Percentiles rank a stretch among this genome's conserved stretches.
These are phyloP conservation scores for Crax fasciolata DNA, from an alignment of 2,797 vertebrate species.

Conservation along the genomic window DNA sequence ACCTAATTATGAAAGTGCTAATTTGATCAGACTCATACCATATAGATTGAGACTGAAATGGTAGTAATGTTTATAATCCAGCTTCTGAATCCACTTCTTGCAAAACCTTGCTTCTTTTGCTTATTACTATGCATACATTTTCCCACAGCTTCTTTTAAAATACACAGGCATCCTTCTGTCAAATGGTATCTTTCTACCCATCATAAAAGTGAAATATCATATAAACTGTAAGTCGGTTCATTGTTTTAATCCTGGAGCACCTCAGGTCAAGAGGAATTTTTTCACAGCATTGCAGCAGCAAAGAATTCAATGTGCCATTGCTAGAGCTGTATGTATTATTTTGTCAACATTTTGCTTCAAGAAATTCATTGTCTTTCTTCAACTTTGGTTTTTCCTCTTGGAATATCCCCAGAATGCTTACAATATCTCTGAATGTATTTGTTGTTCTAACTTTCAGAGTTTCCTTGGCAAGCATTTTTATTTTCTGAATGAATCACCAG, in stretches of 20 bases:
- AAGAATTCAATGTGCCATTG: neutral
- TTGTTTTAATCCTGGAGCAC: neutral
- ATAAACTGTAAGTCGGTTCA: neutral
- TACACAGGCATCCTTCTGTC: neutral
- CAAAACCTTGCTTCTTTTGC: neutral
- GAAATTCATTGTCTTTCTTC: neutral
- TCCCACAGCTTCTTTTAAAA: neutral
- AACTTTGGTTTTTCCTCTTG: neutral
- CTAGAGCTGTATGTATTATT: neutral
- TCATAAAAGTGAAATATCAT: neutral
- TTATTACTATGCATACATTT: neutral
- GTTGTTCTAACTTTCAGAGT: neutral
- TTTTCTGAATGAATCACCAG: neutral
- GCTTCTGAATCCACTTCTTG: neutral
- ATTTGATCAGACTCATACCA: neutral
- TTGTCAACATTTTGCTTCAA: neutral
- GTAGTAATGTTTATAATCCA: neutral
- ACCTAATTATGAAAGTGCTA: neutral
- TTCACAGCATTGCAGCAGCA: neutral
- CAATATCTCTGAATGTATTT: neutral
- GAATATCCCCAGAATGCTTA: neutral
- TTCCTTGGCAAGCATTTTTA: neutral
- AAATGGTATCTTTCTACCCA: neutral
- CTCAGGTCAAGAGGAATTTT: neutral
- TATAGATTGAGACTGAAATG: neutral